Evolutionary conservation across 1,140 invertebrate genomes (phyloP).

Genomic region (Popillia japonica): DNA sequence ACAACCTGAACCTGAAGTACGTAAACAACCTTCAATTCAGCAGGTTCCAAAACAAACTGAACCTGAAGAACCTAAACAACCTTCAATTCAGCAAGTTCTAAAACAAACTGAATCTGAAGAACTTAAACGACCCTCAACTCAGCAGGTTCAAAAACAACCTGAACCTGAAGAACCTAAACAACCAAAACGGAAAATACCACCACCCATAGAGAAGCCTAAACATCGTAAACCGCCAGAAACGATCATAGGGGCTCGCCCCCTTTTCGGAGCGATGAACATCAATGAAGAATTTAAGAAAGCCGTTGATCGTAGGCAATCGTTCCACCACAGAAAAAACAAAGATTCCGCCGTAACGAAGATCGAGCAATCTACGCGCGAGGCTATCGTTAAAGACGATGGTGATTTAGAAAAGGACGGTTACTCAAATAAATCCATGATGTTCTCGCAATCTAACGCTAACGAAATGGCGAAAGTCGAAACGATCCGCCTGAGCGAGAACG

Average conservation of each 20-base stretch:
- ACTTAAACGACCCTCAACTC: no score
- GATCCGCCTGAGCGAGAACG: constrained; percentile 50
- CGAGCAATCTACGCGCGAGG: constrained; percentile 41
- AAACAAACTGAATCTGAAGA: no score
- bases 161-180: not conserved
- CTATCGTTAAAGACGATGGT: constrained; percentile 4
- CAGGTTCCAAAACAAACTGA: not conserved
- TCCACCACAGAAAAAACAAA: constrained; percentile 3
- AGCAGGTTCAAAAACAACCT: not conserved
- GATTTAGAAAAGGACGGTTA: not conserved
- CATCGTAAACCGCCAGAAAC: constrained; percentile 58
- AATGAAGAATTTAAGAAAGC: constrained; percentile 59
- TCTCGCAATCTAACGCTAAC: constrained; percentile 47
- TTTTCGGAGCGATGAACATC: constrained; percentile 57
- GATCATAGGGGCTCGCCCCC: constrained; percentile 58
- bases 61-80: no score
- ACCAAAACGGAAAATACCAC: constrained; percentile 6
- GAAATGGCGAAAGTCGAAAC: constrained; percentile 54
- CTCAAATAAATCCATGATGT: constrained; percentile 46
- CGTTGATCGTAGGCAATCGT: constrained; percentile 50
- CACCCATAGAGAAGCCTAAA: constrained; percentile 40
- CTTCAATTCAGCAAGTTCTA: no score
- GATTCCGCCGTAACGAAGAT: constrained; percentile 44
- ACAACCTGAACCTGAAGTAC: no score
- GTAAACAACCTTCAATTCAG: no score